Evolutionary conservation across 2,797 vertebrate species (phyloP).

Genomic region (Micrastur ruficollis): DNA sequence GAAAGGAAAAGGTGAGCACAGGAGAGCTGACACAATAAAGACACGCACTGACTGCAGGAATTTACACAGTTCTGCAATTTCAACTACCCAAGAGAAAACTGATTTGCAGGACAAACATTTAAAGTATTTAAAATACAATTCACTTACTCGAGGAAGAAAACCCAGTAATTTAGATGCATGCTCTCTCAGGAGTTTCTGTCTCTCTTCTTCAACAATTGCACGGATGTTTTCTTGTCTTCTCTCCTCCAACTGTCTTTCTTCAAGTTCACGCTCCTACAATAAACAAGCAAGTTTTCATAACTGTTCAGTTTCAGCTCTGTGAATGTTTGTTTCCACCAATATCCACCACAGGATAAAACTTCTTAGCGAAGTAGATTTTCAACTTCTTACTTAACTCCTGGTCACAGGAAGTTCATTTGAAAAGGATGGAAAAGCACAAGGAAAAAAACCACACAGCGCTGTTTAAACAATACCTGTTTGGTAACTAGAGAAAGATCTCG

Average conservation of each 20-base stretch:
- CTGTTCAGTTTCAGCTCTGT: not conserved
- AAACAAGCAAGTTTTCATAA: not conserved
- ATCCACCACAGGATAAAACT: not conserved
- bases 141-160: constrained; percentile 88
- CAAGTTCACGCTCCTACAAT: constrained; percentile 82
- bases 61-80: not conserved
- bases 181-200: constrained; percentile 85
- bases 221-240: constrained; percentile 76
- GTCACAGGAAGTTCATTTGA: not conserved
- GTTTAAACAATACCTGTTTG: not conserved
- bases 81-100: not conserved
- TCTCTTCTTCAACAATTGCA: constrained; percentile 90
- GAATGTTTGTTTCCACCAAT: not conserved
- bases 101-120: not conserved
- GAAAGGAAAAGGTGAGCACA: not conserved
- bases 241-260: constrained; percentile 80
- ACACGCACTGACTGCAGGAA: not conserved
- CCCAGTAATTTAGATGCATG: constrained; percentile 88
- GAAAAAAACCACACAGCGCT: not conserved
- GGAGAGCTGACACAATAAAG: not conserved
- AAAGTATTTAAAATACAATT: not conserved
- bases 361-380: not conserved
- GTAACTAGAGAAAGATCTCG: not conserved
- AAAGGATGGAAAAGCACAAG: not conserved
- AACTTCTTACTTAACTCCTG: not conserved